phyloP scores from a whole-genome alignment of 2,113 vertebrate genomes.

The Charina bottae region DNA sequence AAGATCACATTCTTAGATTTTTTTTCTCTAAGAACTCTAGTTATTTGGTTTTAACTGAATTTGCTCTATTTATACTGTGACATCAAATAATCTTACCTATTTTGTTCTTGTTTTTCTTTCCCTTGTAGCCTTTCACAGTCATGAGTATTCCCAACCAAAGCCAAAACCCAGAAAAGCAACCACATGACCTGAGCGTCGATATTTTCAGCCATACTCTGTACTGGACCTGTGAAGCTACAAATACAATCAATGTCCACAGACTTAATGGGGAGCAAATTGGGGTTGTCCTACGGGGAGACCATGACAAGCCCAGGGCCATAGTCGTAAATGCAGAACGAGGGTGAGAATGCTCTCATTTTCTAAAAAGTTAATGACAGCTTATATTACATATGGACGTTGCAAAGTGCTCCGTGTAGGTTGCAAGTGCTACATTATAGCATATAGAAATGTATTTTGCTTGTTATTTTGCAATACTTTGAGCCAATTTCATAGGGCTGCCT shows the following conservation, averaged over 20 bases:
- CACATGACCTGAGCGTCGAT: slow-evolving; percentile 92
- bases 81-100: neutral
- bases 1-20: neutral
- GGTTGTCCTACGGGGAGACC: slow-evolving; percentile 86
- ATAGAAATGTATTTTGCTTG: neutral
- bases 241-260: slow-evolving; percentile 87
- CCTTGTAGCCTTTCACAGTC: slow-evolving; percentile 79
- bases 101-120: neutral
- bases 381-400: neutral
- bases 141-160: slow-evolving; percentile 77
- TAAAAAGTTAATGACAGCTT: neutral
- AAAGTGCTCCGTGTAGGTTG: neutral
- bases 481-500: neutral
- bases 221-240: slow-evolving; percentile 93
- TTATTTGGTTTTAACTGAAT: neutral
- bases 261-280: slow-evolving; percentile 84
- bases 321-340: slow-evolving; percentile 89
- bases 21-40: neutral
- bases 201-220: slow-evolving; percentile 89
- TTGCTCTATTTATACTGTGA: neutral
- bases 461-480: neutral
- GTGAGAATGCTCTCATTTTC: slow-evolving; percentile 66
- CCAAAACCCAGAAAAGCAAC: slow-evolving; percentile 82
- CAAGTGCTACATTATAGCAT: neutral
- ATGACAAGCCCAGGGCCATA: slow-evolving; percentile 87